phyloP scores from a whole-genome alignment of 1,140 invertebrate species.

The Neoseiulus cucumeris region DNA sequence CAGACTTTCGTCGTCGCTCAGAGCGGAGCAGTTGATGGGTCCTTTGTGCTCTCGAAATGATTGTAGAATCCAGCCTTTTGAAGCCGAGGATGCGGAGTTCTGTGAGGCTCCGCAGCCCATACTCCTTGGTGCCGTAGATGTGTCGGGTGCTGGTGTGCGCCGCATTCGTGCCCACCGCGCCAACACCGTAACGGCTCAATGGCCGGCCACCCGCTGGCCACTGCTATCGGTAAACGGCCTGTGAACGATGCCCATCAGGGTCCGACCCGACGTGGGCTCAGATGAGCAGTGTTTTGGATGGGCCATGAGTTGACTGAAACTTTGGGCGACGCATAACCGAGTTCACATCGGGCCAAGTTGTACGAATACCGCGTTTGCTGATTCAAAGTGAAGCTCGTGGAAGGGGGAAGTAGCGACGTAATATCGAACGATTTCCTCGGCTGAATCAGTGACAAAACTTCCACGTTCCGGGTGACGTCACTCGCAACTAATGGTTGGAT shows the following conservation, averaged over 20 bases:
- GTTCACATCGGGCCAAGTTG: not conserved
- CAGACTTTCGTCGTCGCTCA: slow-evolving; percentile 35
- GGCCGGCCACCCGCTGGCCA: too few relatives aligned
- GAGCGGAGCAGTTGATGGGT: slow-evolving; percentile 34
- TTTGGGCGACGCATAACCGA: not conserved
- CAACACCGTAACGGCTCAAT: not conserved
- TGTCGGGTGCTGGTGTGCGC: not conserved
- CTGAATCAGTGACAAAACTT: too few relatives aligned
- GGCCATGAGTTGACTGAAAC: not conserved
- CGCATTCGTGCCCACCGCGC: slow-evolving; percentile 8
- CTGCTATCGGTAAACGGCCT: too few relatives aligned
- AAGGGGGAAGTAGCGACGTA: not conserved
- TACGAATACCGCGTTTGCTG: not conserved
- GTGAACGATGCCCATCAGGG: too few relatives aligned
- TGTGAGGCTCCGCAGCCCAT: slow-evolving; percentile 6
- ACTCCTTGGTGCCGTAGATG: not conserved
- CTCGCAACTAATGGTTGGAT: too few relatives aligned
- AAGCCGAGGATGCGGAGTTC: not conserved
- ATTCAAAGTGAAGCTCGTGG: not conserved
- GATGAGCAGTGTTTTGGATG: not conserved
- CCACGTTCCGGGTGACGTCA: too few relatives aligned
- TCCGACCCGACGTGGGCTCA: not conserved
- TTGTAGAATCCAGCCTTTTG: not conserved
- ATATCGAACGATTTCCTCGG: not conserved
- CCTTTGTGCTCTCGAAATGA: slow-evolving; percentile 12